These are phyloP conservation scores for Bombus breviceps DNA, from an alignment of 1,140 invertebrate genomes.

Conservation along the genomic window DNA sequence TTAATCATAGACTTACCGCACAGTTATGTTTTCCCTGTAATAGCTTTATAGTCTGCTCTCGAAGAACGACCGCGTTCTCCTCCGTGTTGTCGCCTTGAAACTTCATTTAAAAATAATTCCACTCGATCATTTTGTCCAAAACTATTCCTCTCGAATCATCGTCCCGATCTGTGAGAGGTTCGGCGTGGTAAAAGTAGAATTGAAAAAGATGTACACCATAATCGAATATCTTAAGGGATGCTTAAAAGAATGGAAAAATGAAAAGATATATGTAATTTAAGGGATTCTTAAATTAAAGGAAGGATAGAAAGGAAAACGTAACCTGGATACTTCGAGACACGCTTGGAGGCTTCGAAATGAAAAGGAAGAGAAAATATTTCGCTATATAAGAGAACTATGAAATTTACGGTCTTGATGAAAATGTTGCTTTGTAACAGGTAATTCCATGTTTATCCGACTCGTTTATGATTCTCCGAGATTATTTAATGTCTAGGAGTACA, in stretches of 20 bases:
- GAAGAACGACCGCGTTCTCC: too few species aligned
- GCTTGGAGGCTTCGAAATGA: not conserved
- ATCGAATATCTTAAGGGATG: not conserved
- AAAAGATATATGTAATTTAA: not conserved
- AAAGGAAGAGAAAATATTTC: not conserved
- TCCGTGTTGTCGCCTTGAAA: not conserved
- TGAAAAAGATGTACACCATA: too few species aligned
- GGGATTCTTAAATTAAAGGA: not conserved
- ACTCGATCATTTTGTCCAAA: not conserved
- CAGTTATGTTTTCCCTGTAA: not conserved
- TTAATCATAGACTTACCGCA: not conserved
- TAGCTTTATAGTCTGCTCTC: not conserved
- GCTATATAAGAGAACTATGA: not conserved
- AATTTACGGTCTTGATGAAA: not conserved
- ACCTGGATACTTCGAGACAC: not conserved
- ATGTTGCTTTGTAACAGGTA: not conserved
- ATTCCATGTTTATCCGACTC: not conserved
- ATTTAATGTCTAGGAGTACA: not conserved
- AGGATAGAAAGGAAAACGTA: not conserved
- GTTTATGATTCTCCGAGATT: not conserved
- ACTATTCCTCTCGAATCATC: not conserved
- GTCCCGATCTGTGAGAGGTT: not conserved
- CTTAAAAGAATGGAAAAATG: not conserved
- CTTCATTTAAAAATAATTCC: not conserved
- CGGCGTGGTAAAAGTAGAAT: not conserved